Evolutionary conservation across 2,113 vertebrate genomes (phyloP), one percentile per base, ranked within the genome.

Genomic region (Brachyhypopomus occidentalis): DNA sequence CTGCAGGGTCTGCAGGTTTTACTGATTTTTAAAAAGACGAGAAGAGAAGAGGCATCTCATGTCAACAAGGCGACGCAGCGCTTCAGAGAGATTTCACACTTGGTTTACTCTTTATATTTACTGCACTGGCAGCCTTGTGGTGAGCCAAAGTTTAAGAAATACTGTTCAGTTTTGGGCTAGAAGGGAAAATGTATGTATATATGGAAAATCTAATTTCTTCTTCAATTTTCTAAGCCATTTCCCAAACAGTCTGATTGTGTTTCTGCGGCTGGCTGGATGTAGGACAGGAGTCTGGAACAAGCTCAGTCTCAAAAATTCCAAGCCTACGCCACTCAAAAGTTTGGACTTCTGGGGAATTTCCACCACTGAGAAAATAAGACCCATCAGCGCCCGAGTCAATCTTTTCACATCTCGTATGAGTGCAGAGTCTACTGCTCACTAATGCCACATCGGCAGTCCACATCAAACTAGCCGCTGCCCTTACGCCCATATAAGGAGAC

Each of bases 211-310:
- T 19, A 38, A 69, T 20, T 38, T 22, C 36, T 30, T 30, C 12
- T 45, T 36, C 19, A 8, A 63, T 72, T 80, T 52, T 72, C 55
- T 30, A 12, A 41, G 20, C 56, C 66, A 38, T 67, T 58, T 59
- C 67, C 66, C 27, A 79, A 38, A 63, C 60, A 59, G 23, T 22
- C 60, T 79, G 69, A 22, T 63, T 71, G 36, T n/a, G 69, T 79
- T 72, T 23, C 5, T 48, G 34, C 45, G 25, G 48, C 36, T 22
- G 41, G 41, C 11, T 52, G 45, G 25, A 59, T 27, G 45, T 38
- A 73, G 25, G 25, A 79, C 30, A 7, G 48, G 36, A 19, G 55
- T 25, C 52, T 41, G 38, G 55, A 70, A 75, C 62, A 25, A 48
- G 20, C 8, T 11, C 45, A 19, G 4, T 25, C 74, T 64, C 5